Evolutionary conservation across 2,888 invertebrate species (phyloP).

Genomic region (Scaptomyza parva): DNA sequence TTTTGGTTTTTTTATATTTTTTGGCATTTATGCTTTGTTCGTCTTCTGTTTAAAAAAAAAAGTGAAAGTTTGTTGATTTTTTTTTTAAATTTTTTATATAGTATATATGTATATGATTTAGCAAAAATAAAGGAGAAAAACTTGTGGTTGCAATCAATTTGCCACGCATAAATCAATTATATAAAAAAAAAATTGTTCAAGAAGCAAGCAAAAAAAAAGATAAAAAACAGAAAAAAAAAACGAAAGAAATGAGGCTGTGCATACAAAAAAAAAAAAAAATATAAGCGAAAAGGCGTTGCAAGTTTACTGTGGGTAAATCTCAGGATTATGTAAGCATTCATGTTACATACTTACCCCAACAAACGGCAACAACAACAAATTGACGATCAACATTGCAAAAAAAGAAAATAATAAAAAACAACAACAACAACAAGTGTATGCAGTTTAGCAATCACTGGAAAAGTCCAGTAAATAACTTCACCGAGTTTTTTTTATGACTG

Average conservation of each 20-base stretch:
- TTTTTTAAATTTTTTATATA: background rate
- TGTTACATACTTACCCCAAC: conserved; percentile 10
- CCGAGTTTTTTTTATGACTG: conserved; percentile 8
- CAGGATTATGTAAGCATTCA: conserved; percentile 44
- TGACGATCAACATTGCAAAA: conserved; percentile 39
- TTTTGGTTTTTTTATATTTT: conserved; percentile 29
- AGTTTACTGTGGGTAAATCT: conserved; percentile 33
- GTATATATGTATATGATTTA: conserved; percentile 34
- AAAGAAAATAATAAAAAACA: conserved; percentile 11
- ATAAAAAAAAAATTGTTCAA: conserved; percentile 67
- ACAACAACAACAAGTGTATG: conserved; percentile 6
- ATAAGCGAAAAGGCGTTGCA: conserved; percentile 31
- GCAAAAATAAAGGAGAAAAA: conserved; percentile 56
- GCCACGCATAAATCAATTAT: conserved; percentile 54
- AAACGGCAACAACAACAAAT: conserved; percentile 21
- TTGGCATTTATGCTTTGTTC: conserved; percentile 47
- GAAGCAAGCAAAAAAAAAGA: conserved; percentile 33
- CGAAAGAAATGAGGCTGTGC: conserved; percentile 45
- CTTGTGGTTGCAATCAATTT: conserved; percentile 60
- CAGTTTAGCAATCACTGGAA: conserved; percentile 10
- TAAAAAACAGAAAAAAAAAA: conserved; percentile 26
- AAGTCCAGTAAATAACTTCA: conserved; percentile 7
- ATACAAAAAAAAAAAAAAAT: conserved; percentile 20
- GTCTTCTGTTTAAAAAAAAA: conserved; percentile 27
- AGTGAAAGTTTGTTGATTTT: conserved; percentile 66